Evolutionary conservation across 1,140 invertebrate species (phyloP), one percentile per base, ranked within the genome.

Genomic region (Nephila pilipes): DNA sequence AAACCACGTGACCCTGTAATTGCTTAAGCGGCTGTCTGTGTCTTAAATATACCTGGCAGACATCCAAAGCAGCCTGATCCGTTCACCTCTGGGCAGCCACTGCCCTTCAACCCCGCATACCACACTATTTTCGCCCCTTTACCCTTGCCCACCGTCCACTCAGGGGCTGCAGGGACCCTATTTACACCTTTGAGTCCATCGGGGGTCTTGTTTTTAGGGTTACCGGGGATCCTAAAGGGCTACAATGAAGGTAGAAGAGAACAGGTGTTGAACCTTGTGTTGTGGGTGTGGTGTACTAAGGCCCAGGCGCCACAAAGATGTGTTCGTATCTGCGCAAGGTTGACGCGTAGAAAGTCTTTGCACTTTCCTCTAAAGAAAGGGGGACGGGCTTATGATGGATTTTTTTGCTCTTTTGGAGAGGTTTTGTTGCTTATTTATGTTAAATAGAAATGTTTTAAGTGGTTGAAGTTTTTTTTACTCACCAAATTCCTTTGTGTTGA

Each of bases 101-200:
- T 80, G 79, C 81, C 81, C 81, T 85, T 85, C 81, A 85, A 85
- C 81, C 81, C 55, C 25, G 25, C 81, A 85, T 85, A 55, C 81
- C 81, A 85, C 20, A 38, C 81, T 14, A 25, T 38, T 85, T 85
- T 57, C n/a, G 57, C 81, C 81, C 81, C 25, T 80, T 57, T 57
- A 54, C 81, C 54, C 29, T 3, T 4, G 0, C 22, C 22, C 20
- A 14, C 22, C 22, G 22, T 22, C 54, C n/a, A 14, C 22, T 14
- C n/a, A 5, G 25, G 22, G 5, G 55, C 3, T 29, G 5, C 8
- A 8, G 25, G 54, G 14, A 46, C 22, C 12, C 5, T 57, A 14
- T 54, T 57, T 85, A 10, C 46, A 29, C 25, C 1, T 5, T 57
- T 32, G 18, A 5, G n/a, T 46, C 20, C n/a, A 29, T 16, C 38